Percentiles rank a stretch among this genome's conserved stretches.
phyloP scores from a whole-genome alignment of 2,888 invertebrate genomes.

The Lagria hirta region DNA sequence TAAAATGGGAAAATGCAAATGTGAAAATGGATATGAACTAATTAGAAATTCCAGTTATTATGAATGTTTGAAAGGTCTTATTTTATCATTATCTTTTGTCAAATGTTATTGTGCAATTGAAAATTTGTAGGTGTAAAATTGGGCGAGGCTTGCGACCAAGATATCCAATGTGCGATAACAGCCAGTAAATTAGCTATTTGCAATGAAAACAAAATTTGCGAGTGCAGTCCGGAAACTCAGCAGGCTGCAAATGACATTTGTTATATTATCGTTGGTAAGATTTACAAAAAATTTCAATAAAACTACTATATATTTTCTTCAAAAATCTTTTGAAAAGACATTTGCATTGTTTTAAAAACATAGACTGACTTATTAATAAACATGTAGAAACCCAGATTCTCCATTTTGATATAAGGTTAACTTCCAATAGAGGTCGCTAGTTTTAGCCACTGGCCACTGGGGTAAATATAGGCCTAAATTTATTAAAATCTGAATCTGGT shows the following conservation, averaged over 20 bases:
- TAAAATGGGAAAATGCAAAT: constrained; percentile 49
- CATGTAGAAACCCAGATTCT: no score
- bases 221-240: constrained; percentile 40
- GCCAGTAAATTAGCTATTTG: constrained; percentile 42
- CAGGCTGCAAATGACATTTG: constrained; percentile 33
- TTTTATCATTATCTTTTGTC: background rate
- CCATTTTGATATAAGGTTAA: no score
- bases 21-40: constrained; percentile 50
- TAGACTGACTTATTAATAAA: no score
- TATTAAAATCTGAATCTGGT: no score
- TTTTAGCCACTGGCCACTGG: no score
- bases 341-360: no score
- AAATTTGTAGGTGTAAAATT: constrained; percentile 39
- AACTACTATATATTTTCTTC: no score
- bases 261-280: constrained; percentile 1
- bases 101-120: background rate
- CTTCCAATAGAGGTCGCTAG: no score
- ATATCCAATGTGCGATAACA: constrained; percentile 45
- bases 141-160: constrained; percentile 43
- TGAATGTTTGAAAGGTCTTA: constrained; percentile 51
- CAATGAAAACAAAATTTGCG: constrained; percentile 37
- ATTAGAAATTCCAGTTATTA: constrained; percentile 49
- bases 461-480: no score
- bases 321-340: no score
- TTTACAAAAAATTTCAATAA: no score